Base-by-base conservation (phyloP, 2,888 invertebrate species). In the Diarsia rubi region DNA sequence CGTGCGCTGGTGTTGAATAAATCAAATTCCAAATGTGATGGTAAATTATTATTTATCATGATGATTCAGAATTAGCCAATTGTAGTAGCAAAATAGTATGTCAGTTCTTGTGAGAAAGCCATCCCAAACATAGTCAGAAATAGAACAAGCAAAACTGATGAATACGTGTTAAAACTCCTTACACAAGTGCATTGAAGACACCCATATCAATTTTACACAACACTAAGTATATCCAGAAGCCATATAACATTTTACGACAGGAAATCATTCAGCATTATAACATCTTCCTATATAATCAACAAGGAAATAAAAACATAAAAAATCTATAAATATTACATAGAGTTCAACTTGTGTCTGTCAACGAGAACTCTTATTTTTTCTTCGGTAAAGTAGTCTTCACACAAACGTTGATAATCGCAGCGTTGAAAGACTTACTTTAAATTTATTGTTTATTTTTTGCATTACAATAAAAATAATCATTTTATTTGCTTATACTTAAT, bases 261-360 rank as follows among this genome's bases (percentile, higher is more conserved):
- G 86, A 87, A 79, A 79, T 77, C 80, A 73, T 80, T 78, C 67
- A 74, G 63, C 47, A 71, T 74, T 84, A 79, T 65, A 67, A 82
- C 57, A 72, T 66, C 42, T 73, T 54, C 42, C 27, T 62, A 69
- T 24, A 69, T 62, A 75, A 65, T 60, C 73, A 75, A 75, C 62
- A 73, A 59, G 75, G 68, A 75, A 72, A 69, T 79, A 79, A 75
- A 64, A 65, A 16, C n/a, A 60, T 37, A 78, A 87, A 69, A 78
- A 12, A 21, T 2, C 44, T 54, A 79, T 76, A 79, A 76, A 68
- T 74, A 69, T 63, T 45, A 49, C 62, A 78, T 52, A 65, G 42
- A 59, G 44, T 73, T 52, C 27, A 54, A 73, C 27, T 64, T 27
- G 49, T 76, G 62, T 83, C 83, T 86, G 71, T 86, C 88, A 79